Percentiles rank a stretch among this genome's conserved stretches.
phyloP scores from a whole-genome alignment of 2,113 vertebrate species.

The Pithys albifrons region DNA sequence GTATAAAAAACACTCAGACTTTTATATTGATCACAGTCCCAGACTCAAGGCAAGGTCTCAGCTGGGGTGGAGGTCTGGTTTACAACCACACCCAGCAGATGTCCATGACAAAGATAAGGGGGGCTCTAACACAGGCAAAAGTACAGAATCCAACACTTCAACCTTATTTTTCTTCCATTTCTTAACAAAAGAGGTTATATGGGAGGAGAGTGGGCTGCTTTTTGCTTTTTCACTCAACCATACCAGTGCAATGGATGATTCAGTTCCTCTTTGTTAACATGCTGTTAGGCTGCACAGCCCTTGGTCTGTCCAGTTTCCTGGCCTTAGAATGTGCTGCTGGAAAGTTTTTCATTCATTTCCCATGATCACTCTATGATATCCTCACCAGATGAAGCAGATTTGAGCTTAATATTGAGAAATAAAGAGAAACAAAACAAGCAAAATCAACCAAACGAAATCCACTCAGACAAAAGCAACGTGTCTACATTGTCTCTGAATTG shows the following conservation, averaged over 20 bases:
- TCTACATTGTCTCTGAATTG: neutral
- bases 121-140: neutral
- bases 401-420: neutral
- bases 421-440: neutral
- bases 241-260: neutral
- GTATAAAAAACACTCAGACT: neutral
- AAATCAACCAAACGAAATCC: neutral
- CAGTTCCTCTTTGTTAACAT: neutral
- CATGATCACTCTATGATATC: neutral
- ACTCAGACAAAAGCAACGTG: neutral
- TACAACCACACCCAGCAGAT: neutral
- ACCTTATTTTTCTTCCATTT: neutral
- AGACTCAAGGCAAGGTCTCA: neutral
- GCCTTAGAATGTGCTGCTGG: neutral
- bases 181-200: neutral
- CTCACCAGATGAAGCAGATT: neutral
- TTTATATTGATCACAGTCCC: neutral
- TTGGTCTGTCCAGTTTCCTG: neutral
- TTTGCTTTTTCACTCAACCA: neutral
- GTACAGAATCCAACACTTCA: neutral
- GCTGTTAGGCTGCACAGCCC: neutral
- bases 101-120: neutral
- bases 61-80: neutral
- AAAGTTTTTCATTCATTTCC: neutral
- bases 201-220: neutral